Base-by-base conservation (phyloP, 2,113 vertebrate species). In the Petaurus breviceps region DNA sequence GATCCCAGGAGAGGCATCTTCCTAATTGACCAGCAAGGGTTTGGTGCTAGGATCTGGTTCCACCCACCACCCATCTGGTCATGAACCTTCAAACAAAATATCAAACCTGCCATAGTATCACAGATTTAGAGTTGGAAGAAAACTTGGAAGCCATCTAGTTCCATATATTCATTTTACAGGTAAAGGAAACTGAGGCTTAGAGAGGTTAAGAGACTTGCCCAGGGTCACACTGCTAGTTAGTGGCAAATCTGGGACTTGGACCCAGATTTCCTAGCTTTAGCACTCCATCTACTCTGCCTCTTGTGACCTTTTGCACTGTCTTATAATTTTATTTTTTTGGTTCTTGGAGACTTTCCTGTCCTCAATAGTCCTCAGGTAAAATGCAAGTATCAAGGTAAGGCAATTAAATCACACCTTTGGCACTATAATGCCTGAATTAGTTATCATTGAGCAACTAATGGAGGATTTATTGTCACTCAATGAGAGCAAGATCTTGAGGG, bases 301-400 rank as follows among this genome's bases (percentile, higher is more conserved):
- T 51, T 55, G 91, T 2, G n/a, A 25, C 91, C 10, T 9, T 0
- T 47, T 19, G 31, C 2, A 46, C 37, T 51, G 28, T 19, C 37
- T 4, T 24, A 49, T 12, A 24, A 28, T 28, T 77, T 89, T 26
- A 50, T 25, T 28, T 43, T 24, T 6, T 11, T 43, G 54, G 28
- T 25, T 11, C 68, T 47, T 46, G 49, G 37, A 61, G 51, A 25
- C 3, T 8, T 0, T 50, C 43, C n/a, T 46, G 25, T 90, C 25
- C 50, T 95, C 91, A 68, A 92, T 93, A 55, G 9, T 93, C 22
- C 19, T 14, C 25, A 9, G 8, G 50, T 93, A 49, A 94, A 92
- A 94, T 51, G n/a, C 25, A 92, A 96, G 84, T 93, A 57, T 95
- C 26, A 90, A 28, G n/a, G 25, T 90, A 31, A 24, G 92, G 3